Base-by-base conservation (phyloP, 2,888 invertebrate species). In the Cosmia pyralina region DNA sequence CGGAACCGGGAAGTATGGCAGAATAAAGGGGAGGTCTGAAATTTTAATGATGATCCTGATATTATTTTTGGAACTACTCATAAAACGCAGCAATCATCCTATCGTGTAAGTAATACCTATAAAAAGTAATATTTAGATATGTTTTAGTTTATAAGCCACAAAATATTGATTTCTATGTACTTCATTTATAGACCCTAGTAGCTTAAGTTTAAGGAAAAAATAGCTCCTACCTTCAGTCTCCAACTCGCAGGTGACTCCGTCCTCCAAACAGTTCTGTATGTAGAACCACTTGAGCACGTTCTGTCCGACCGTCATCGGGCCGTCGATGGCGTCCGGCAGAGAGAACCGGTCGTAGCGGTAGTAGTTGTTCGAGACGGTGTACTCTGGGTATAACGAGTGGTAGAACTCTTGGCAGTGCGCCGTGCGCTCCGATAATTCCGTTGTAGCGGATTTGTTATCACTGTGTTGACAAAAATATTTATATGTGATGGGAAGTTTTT, bases 321-420 rank as follows among this genome's bases (percentile, higher is more conserved):
- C 89, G 58, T 89, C 87, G n/a, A 83, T 63, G 41, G 82, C 76
- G 78, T 89, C 88, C 3, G 91, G 91, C 4, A 88, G 81, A 7
- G 93, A 88, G 91, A 95, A 95, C 50, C 92, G 87, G 64, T 92
- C 93, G 90, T 95, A 95, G 64, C 87, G 79, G 89, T 93, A 94
- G 87, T 90, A 82, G 46, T 71, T 62, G 62, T 53, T 60, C 48
- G 91, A 88, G 50, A 87, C 84, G 38, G 34, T 70, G 82, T 90
- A 90, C 65, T 88, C 88, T 13, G 91, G 89, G 89, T 95, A 94
- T 66, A 96, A 84, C 0, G 90, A 87, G 50, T 87, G 91, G 90
- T 96, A 96, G 92, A 94, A 95, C 91, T 95, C 95, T 58, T 89
- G 93, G 77, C 91, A 90, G 82, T 91, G 89, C 0, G 89, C 85